Percentiles rank a stretch among this genome's conserved stretches.
Conservation (phyloP, 2,797 vertebrate genomes). For the Eospalax fontanierii region DNA sequence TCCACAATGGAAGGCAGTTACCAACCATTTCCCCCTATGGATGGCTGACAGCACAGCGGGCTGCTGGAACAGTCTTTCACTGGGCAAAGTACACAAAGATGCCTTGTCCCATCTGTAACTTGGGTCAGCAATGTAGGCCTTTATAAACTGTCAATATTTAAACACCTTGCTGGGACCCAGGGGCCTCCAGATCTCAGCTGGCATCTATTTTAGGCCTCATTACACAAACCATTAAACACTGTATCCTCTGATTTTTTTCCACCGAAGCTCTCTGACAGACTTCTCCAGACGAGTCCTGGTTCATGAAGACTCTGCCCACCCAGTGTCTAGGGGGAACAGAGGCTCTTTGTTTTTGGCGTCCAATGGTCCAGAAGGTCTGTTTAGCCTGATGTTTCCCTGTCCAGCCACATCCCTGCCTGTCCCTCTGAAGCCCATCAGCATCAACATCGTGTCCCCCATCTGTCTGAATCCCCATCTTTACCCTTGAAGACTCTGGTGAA, state of each 20-base stretch:
- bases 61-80: neutral
- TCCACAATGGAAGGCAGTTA: neutral
- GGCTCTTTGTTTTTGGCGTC: neutral
- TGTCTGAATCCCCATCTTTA: neutral
- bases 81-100: conserved; percentile 2
- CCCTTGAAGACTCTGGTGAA: conserved; percentile 54
- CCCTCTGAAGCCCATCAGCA: neutral
- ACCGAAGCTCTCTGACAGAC: conserved; percentile 79
- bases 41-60: neutral
- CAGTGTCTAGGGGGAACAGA: neutral
- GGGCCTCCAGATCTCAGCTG: conserved; percentile 87
- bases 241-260: conserved; percentile 83
- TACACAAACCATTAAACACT: conserved; percentile 86
- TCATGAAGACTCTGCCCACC: conserved; percentile 3
- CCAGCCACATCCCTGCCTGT: neutral
- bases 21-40: neutral
- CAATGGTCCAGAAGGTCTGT: conserved; percentile 65
- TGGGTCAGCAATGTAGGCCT: conserved; percentile 73
- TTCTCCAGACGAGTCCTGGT: conserved; percentile 58
- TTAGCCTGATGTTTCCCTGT: conserved; percentile 53
- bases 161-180: conserved; percentile 85
- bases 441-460: conserved; percentile 59
- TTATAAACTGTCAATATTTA: conserved; percentile 87
- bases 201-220: conserved; percentile 89
- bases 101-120: conserved; percentile 55